These are phyloP conservation scores for Pholis gunnellus DNA, from an alignment of 2,113 vertebrate species.

Conservation along the genomic window DNA sequence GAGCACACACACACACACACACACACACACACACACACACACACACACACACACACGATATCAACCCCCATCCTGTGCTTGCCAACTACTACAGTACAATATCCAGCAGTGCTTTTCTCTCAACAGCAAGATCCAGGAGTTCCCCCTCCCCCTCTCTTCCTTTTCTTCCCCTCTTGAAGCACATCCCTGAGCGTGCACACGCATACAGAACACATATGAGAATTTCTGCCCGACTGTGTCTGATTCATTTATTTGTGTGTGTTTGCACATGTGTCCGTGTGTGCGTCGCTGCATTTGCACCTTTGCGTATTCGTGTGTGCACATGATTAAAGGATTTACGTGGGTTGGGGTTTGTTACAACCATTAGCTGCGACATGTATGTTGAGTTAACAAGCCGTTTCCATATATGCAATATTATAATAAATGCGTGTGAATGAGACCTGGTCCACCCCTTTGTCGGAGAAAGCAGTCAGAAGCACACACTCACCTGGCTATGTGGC, in stretches of 20 bases:
- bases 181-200: constrained; percentile 56
- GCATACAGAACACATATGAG: constrained; percentile 77
- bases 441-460: not conserved
- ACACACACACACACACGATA: constrained; percentile 33
- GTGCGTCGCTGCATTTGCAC: constrained; percentile 39
- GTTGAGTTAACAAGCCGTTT: constrained; percentile 57
- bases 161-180: constrained; percentile 53
- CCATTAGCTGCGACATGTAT: constrained; percentile 48
- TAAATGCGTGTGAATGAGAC: constrained; percentile 31
- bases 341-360: constrained; percentile 34
- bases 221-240: constrained; percentile 59
- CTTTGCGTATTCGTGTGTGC: constrained; percentile 44
- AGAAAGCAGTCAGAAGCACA: not conserved
- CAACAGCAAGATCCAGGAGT: constrained; percentile 64
- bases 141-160: constrained; percentile 57
- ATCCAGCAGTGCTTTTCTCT: constrained; percentile 73
- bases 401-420: constrained; percentile 16
- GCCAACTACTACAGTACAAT: constrained; percentile 72
- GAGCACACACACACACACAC: constrained; percentile 21
- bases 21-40: constrained; percentile 32
- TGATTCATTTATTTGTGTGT: constrained; percentile 50
- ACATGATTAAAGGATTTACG: constrained; percentile 66
- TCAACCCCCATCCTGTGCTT: constrained; percentile 61
- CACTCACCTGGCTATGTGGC: constrained; percentile 95
- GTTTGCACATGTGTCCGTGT: constrained; percentile 25